Evolutionary conservation across 1,140 invertebrate species (phyloP).

Genomic region (Cotesia typhae): DNA sequence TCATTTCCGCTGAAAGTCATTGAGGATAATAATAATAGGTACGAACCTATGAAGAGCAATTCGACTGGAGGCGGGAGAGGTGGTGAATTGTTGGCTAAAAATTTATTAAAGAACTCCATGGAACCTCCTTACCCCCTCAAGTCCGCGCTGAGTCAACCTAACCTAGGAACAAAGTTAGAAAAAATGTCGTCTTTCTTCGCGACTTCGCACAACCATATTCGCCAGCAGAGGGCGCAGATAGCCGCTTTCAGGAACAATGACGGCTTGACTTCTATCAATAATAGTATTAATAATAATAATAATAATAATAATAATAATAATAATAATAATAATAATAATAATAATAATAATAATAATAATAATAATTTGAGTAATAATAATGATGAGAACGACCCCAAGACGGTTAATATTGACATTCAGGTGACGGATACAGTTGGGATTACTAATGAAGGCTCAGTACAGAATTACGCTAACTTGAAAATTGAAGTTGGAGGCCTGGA

Average conservation of each 20-base stretch:
- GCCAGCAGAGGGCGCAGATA: slow-evolving; percentile 64
- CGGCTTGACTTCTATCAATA: slow-evolving; percentile 13
- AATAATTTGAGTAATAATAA: slow-evolving; percentile 38
- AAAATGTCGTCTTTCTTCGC: slow-evolving; percentile 72
- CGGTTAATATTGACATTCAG: slow-evolving; percentile 62
- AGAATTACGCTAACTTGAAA: slow-evolving; percentile 49
- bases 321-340: neutral
- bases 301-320: neutral
- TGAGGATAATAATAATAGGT: slow-evolving; percentile 66
- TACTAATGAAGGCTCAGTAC: slow-evolving; percentile 34
- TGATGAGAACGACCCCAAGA: slow-evolving; percentile 61
- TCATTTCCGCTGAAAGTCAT: slow-evolving; percentile 67
- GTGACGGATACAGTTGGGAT: slow-evolving; percentile 54
- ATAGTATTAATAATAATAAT: slow-evolving; percentile 38
- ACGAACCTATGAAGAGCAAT: slow-evolving; percentile 63
- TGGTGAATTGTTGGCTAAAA: slow-evolving; percentile 35
- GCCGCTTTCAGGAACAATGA: slow-evolving; percentile 52
- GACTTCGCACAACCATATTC: slow-evolving; percentile 72
- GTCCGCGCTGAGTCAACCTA: slow-evolving; percentile 64
- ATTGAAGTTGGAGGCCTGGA: slow-evolving; percentile 49
- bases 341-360: neutral
- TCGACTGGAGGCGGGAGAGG: slow-evolving; percentile 53
- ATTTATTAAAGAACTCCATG: slow-evolving; percentile 49
- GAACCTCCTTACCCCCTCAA: slow-evolving; percentile 60
- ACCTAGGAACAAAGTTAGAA: slow-evolving; percentile 58